Conservation (phyloP, 1,140 invertebrate genomes). For the Dolichoris vasculosae region DNA sequence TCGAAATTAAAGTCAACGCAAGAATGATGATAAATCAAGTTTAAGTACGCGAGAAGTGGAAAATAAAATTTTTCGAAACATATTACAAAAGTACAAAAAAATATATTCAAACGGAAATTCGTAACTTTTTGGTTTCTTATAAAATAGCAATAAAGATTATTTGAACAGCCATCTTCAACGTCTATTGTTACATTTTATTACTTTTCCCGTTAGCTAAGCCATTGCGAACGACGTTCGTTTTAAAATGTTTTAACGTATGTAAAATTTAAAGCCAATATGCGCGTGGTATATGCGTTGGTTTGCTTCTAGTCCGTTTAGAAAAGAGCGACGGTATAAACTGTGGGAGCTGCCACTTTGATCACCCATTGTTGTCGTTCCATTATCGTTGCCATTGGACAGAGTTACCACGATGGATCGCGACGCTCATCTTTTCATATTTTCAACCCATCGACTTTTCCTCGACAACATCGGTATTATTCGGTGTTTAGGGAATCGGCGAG, state of each 20-base stretch:
- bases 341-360: constrained; percentile 23
- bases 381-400: background rate
- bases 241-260: background rate
- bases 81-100: background rate
- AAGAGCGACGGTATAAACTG: constrained; percentile 1
- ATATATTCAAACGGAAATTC: background rate
- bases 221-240: background rate
- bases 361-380: constrained; percentile 9
- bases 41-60: background rate
- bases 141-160: background rate
- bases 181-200: constrained; percentile 6
- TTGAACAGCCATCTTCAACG: background rate
- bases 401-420: background rate
- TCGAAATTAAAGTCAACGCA: background rate
- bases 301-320: background rate
- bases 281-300: background rate
- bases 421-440: background rate
- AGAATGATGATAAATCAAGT: background rate
- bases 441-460: background rate
- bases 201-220: background rate
- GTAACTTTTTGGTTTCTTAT: background rate
- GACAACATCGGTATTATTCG: too few species aligned
- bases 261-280: constrained; percentile 15
- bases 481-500: too few species aligned
- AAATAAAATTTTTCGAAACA: background rate